Evolutionary conservation across 2,888 invertebrate genomes (phyloP).

Genomic region (Cyclophora punctaria): DNA sequence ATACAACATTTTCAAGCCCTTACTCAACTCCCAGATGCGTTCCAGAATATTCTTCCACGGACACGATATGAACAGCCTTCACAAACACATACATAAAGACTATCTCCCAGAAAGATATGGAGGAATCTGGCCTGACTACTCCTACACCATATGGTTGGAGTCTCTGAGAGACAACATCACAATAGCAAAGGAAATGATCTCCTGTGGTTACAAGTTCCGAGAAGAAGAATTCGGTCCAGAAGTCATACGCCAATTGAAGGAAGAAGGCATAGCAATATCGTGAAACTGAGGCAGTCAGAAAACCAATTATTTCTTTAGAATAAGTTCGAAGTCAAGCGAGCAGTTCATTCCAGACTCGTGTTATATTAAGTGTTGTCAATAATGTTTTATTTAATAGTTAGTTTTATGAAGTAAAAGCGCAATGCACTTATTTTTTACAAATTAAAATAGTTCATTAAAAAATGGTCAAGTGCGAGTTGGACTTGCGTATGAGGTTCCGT

Average conservation of each 20-base stretch:
- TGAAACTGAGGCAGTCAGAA: slow-evolving; percentile 19
- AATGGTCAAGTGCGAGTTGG: no score
- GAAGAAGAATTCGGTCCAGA: slow-evolving; percentile 52
- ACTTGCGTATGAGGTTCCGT: no score
- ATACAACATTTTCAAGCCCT: slow-evolving; percentile 85
- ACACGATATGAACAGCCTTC: slow-evolving; percentile 80
- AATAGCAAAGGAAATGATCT: slow-evolving; percentile 78
- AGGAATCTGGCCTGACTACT: slow-evolving; percentile 80
- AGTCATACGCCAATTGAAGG: slow-evolving; percentile 49
- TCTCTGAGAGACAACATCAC: slow-evolving; percentile 71
- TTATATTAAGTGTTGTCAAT: no score
- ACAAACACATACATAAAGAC: slow-evolving; percentile 81
- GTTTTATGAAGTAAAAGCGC: no score
- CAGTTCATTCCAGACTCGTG: slow-evolving; percentile 14
- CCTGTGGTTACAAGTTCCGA: slow-evolving; percentile 77
- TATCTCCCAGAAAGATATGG: slow-evolving; percentile 83
- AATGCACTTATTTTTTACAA: no score
- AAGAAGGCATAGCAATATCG: slow-evolving; percentile 44
- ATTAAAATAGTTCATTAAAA: no score
- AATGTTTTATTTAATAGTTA: no score
- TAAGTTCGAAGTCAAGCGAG: slow-evolving; percentile 1
- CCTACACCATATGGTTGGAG: slow-evolving; percentile 84
- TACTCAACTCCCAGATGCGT: slow-evolving; percentile 80
- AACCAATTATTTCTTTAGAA: not conserved
- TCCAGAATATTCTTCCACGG: slow-evolving; percentile 82